phyloP scores from a whole-genome alignment of 2,888 invertebrate species.

The Chrysomela aeneicollis region DNA sequence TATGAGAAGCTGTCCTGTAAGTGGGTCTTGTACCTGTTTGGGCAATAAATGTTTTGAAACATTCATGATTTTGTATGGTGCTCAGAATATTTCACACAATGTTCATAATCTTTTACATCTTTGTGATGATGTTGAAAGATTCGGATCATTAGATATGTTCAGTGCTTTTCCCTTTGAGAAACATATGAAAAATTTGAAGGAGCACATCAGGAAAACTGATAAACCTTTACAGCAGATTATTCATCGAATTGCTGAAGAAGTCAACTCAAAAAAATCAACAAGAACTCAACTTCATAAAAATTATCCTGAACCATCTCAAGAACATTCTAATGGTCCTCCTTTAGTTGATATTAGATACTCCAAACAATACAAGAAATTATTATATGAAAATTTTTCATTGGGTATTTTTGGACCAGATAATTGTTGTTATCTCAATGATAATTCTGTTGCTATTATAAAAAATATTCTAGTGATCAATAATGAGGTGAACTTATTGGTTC shows the following conservation, averaged over 20 bases:
- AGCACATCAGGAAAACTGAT: constrained; percentile 8
- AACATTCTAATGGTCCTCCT: background rate
- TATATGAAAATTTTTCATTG: background rate
- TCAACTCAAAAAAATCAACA: background rate
- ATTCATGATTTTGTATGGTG: constrained; percentile 35
- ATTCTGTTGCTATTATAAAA: constrained; percentile 8
- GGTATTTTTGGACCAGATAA: background rate
- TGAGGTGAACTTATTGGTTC: constrained; percentile 8
- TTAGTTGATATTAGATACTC: background rate
- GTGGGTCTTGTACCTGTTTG: too few relatives aligned
- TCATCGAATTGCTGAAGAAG: constrained; percentile 12
- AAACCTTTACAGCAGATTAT: constrained; percentile 10
- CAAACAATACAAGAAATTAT: constrained; percentile 10
- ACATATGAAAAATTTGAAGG: background rate
- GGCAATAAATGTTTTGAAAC: constrained; percentile 30
- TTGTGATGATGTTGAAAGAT: constrained; percentile 14
- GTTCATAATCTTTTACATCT: constrained; percentile 22
- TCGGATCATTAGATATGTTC: constrained; percentile 11
- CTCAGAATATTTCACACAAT: constrained; percentile 35
- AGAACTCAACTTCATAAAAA: background rate
- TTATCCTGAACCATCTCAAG: constrained; percentile 5
- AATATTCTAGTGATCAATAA: constrained; percentile 13
- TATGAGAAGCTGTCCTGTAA: too few relatives aligned
- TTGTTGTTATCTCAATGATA: constrained; percentile 8
- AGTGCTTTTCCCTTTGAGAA: constrained; percentile 14